Evolutionary conservation across 2,797 vertebrate species (phyloP), one percentile per base, ranked within the genome.

Genomic region (Zonotrichia albicollis): DNA sequence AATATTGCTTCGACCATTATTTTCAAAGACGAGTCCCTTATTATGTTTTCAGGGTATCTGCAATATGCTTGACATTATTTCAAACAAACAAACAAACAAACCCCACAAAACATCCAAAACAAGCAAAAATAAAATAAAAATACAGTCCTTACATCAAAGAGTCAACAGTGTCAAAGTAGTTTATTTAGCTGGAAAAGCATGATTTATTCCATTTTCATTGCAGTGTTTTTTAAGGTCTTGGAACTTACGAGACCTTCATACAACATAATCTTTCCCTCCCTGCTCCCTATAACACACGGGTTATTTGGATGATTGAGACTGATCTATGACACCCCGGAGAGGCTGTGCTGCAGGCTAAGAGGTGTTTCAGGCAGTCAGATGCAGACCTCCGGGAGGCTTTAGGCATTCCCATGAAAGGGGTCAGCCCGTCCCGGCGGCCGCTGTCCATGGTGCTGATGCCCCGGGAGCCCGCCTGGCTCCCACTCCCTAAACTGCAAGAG

Each of bases 401-500:
- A 2, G 36, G 0, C 9, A 2, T 7, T 17, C 6, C 34, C 15
- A 3, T 0, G 27, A 32, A 18, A 6, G 32, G 4, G 6, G 18
- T 2, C 26, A 1, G 16, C 19, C 16, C 9, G 5, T 0, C 48
- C 1, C 29, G 2, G 20, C 18, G 4, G 67, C 23, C 36, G 27
- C 96, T 97, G 96, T 96, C 96, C 95, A 38, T 83, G 97, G 97
- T 97, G 84, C 97, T 97, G 96, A 94, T 54, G 29, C 0, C 7
- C 6, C 10, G 0, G 9, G 2, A 8, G 1, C 30, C 30, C 2
- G 30, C 13, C n/a, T 0, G 45, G 0, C 0, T 30, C 25, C n/a
- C 1, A 6, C 21, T 9, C 36, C 3, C 0, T 6, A 4, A 17
- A 4, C 1, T 1, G 16, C 26, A 9, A 11, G 1, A 7, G 16